Evolutionary conservation across 2,888 invertebrate species (phyloP).

Genomic region (Pandemis cinnamomeana): DNA sequence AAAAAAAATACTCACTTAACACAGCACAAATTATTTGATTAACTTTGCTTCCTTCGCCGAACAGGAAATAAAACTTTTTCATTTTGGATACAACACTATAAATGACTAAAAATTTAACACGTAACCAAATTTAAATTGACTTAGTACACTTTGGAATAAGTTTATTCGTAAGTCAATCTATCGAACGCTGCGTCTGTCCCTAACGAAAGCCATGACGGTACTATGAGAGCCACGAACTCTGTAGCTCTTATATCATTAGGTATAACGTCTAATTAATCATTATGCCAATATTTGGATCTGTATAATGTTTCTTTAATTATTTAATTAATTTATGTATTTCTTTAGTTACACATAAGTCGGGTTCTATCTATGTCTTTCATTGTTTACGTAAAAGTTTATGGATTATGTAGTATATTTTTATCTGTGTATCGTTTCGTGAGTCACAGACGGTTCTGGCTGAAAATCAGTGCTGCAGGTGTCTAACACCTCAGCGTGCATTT

Average conservation of each 20-base stretch:
- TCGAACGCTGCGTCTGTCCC: neutral
- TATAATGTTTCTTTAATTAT: neutral
- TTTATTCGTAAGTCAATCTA: constrained; percentile 8
- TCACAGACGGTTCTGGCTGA: no score
- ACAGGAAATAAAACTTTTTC: constrained; percentile 59
- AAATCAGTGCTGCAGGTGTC: no score
- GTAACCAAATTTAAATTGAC: neutral
- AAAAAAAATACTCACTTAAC: constrained; percentile 61
- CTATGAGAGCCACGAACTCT: neutral
- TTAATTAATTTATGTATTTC: no score
- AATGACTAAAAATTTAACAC: neutral
- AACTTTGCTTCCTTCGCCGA: constrained; percentile 64
- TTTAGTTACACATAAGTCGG: no score
- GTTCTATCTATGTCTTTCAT: no score
- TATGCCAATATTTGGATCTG: constrained; percentile 8
- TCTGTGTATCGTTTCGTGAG: no score
- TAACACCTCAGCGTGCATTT: no score
- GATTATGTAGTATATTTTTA: no score
- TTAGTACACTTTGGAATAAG: constrained; percentile 6
- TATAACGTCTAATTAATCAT: neutral
- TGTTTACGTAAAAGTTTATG: no score
- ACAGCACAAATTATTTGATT: constrained; percentile 74
- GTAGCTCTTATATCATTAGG: neutral
- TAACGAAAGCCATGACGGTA: neutral
- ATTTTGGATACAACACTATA: constrained; percentile 44